Percentiles rank a stretch among this genome's conserved stretches.
Evolutionary conservation across 2,888 invertebrate genomes (phyloP).

Genomic region (Idaea aversata): DNA sequence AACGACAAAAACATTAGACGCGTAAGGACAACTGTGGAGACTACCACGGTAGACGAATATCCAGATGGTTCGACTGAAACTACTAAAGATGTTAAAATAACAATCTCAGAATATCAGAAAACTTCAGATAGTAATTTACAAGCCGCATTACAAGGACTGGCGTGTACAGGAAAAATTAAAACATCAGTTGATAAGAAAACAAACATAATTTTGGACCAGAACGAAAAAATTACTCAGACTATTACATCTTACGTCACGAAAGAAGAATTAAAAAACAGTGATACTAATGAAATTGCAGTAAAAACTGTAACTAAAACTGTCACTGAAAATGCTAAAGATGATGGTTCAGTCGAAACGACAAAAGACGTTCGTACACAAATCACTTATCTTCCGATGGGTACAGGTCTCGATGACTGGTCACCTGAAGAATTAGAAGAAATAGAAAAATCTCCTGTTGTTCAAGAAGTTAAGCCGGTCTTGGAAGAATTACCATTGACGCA

Average conservation of each 20-base stretch:
- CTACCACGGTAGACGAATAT: slow-evolving; percentile 68
- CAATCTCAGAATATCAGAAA: slow-evolving; percentile 74
- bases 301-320: slow-evolving; percentile 73
- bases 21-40: slow-evolving; percentile 80
- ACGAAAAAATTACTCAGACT: slow-evolving; percentile 67
- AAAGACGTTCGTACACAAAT: slow-evolving; percentile 75
- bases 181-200: slow-evolving; percentile 72
- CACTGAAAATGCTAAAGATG: slow-evolving; percentile 64
- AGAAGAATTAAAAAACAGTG: slow-evolving; percentile 64
- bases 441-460: slow-evolving; percentile 50
- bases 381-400: slow-evolving; percentile 71
- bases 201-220: slow-evolving; percentile 68
- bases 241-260: slow-evolving; percentile 68
- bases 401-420: slow-evolving; percentile 70
- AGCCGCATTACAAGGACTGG: slow-evolving; percentile 67
- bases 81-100: slow-evolving; percentile 76
- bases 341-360: slow-evolving; percentile 70
- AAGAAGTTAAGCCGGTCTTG: slow-evolving; percentile 45
- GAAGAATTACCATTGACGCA: slow-evolving; percentile 42
- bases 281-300: slow-evolving; percentile 66
- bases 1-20: slow-evolving; percentile 76
- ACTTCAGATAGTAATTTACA: slow-evolving; percentile 69
- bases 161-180: slow-evolving; percentile 67
- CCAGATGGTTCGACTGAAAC: slow-evolving; percentile 80
- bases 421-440: slow-evolving; percentile 68